These are phyloP conservation scores for Oncorhynchus masou DNA, from an alignment of 2,113 vertebrate genomes.

Conservation along the genomic window DNA sequence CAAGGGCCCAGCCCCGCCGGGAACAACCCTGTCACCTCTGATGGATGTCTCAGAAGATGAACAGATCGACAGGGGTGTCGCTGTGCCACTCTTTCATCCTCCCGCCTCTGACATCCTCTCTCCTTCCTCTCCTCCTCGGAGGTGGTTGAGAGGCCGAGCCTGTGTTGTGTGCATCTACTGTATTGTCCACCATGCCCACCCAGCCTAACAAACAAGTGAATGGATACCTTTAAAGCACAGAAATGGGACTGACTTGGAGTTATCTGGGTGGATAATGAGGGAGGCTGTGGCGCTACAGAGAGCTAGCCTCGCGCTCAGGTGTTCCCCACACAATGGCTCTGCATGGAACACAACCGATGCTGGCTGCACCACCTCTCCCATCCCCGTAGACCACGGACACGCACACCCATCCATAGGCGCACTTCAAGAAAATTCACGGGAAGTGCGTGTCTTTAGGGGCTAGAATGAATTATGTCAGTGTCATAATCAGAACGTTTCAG, in stretches of 20 bases:
- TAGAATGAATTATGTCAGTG: constrained; percentile 9
- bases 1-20: too few species aligned
- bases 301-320: neutral
- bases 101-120: neutral
- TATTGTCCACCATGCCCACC: neutral
- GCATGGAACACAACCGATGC: neutral
- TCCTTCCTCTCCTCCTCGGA: neutral
- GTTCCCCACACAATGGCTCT: neutral
- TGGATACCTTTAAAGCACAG: too few species aligned
- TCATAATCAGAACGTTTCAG: neutral
- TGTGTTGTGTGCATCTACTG: neutral
- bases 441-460: neutral
- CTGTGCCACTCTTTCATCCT: neutral
- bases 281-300: neutral
- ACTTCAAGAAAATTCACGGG: neutral
- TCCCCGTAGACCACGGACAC: constrained; percentile 16
- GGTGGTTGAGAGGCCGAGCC: neutral
- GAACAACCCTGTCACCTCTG: too few species aligned
- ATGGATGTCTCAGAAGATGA: neutral
- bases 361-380: constrained; percentile 6
- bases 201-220: too few species aligned
- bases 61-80: too few species aligned
- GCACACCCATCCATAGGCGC: constrained; percentile 13
- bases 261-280: neutral
- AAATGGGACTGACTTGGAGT: neutral